A percentile compares a stretch with the other conserved stretches of the same genome.
phyloP scores from a whole-genome alignment of 2,888 invertebrate genomes.

The Thecocarcelia acutangulata region DNA sequence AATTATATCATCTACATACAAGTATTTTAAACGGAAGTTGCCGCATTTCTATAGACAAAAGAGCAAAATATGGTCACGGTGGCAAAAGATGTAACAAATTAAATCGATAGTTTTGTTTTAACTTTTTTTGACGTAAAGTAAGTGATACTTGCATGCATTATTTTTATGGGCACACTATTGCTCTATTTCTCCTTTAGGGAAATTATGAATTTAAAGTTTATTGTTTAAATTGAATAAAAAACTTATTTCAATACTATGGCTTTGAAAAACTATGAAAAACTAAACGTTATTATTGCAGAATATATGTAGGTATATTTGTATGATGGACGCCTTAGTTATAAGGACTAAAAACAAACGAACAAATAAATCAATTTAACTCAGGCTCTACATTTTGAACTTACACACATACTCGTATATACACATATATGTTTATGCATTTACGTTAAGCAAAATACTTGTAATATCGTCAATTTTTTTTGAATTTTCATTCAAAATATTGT shows the following conservation, averaged over 20 bases:
- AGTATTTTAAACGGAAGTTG: constrained; percentile 61
- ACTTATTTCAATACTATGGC: too few relatives aligned
- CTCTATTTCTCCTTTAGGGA: background rate
- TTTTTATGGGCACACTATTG: background rate
- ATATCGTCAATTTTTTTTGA: too few relatives aligned
- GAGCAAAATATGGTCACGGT: constrained; percentile 2
- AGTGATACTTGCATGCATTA: too few relatives aligned
- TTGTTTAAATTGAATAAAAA: background rate
- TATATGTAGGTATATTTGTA: background rate
- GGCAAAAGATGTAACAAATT: background rate
- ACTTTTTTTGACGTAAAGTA: too few relatives aligned
- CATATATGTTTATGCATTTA: too few relatives aligned
- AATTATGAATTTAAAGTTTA: background rate
- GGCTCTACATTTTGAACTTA: background rate
- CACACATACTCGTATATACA: too few relatives aligned
- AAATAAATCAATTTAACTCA: background rate
- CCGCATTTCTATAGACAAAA: constrained; percentile 37
- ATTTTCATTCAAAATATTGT: too few relatives aligned
- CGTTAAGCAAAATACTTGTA: too few relatives aligned
- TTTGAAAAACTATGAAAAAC: background rate
- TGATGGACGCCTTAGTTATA: background rate
- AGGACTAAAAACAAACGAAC: background rate
- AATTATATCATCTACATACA: background rate
- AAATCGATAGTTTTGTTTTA: too few relatives aligned
- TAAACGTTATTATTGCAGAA: background rate